Base-by-base conservation (phyloP, 2,888 invertebrate species). In the Cepaea hortensis region DNA sequence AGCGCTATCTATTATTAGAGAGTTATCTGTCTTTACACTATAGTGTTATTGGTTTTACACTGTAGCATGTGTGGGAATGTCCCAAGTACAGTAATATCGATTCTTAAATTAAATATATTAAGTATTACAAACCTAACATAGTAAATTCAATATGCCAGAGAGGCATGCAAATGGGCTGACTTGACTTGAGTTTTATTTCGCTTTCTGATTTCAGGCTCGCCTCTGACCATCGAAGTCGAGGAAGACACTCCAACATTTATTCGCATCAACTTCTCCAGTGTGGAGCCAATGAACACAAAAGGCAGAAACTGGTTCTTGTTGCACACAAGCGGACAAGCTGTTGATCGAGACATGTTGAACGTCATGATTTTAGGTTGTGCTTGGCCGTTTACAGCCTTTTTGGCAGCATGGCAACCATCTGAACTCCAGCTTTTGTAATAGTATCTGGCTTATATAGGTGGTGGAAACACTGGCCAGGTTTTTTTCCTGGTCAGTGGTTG, bases 291-390 rank as follows among this genome's bases (percentile, higher is more conserved):
- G 13, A 88, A 89, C 50, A 84, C 88, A n/a, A 55, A 85, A 18
- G 79, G 87, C 81, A 85, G 85, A 62, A 89, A 85, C 84, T 87
- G 87, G 83, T 92, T 91, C 86, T 85, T 92, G 70, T 90, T 93
- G 23, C 91, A 92, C 86, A 89, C 90, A 55, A 88, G 91, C 23
- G 91, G 92, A 70, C 89, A 90, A 68, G 85, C 90, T 79, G 87
- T 92, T n/a, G 92, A 92, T 80, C 79, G 89, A 48, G 90, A 89
- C 85, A 88, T 91, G 79, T 85, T 92, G 72, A 85, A 91, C 76
- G 90, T 92, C 87, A 88, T 89, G 80, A 92, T 93, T 82, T 90
- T 91, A 93, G 93, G 93, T 93, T 89, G 88, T 77, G 48, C 5
- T 68, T 70, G 82, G 35, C 61, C 79, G 62, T 77, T 79, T 79